Evolutionary conservation across 2,888 invertebrate species (phyloP).

Genomic region (Fabriciana adippe): DNA sequence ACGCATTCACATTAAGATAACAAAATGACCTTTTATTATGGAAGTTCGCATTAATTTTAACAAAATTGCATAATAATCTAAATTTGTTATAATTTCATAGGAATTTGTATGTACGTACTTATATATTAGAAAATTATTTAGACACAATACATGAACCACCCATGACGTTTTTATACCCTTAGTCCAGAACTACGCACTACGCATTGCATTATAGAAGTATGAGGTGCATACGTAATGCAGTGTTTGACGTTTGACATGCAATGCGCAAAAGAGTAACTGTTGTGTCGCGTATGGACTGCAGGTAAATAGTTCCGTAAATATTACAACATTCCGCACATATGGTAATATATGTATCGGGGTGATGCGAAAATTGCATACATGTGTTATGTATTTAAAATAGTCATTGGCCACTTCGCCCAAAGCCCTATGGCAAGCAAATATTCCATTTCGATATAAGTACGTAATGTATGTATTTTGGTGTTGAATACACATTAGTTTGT

Average conservation of each 20-base stretch:
- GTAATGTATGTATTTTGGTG: no score
- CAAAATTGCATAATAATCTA: no score
- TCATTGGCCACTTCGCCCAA: slow-evolving; percentile 13
- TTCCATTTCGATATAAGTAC: neutral
- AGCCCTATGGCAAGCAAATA: slow-evolving; percentile 11
- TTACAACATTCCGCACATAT: slow-evolving; percentile 35
- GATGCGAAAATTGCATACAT: slow-evolving; percentile 24
- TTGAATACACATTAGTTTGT: no score
- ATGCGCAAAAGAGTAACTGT: slow-evolving; percentile 62
- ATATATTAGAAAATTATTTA: neutral
- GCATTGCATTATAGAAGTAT: slow-evolving; percentile 46
- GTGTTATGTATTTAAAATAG: slow-evolving; percentile 23
- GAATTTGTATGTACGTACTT: neutral
- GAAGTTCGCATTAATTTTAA: no score
- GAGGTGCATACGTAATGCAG: slow-evolving; percentile 64
- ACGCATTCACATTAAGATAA: no score
- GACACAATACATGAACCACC: slow-evolving; percentile 53
- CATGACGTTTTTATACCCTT: slow-evolving; percentile 67
- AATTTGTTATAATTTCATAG: neutral
- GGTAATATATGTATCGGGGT: slow-evolving; percentile 36
- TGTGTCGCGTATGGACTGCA: slow-evolving; percentile 45
- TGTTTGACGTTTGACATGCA: slow-evolving; percentile 57
- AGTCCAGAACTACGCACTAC: slow-evolving; percentile 49
- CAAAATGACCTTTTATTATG: no score
- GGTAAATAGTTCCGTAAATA: slow-evolving; percentile 38